Evolutionary conservation across 2,113 vertebrate genomes (phyloP), one percentile per base, ranked within the genome.

Genomic region (Acanthisitta chloris): DNA sequence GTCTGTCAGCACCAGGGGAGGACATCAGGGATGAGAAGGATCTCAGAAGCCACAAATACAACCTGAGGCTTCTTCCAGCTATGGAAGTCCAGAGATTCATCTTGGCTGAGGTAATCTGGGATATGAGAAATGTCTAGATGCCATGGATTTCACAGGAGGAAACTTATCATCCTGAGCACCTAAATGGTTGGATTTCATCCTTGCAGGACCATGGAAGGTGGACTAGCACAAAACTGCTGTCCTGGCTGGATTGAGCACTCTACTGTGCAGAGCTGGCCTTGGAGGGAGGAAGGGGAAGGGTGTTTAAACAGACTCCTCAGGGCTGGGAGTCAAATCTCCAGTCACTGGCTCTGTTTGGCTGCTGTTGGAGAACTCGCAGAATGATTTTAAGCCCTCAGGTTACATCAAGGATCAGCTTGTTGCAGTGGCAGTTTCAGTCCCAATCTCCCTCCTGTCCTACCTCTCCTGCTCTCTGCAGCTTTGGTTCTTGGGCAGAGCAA

Each of bases 1-100:
- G 19, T 13, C 64, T 2, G 0, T 7, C 1, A 18, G 12, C 9
- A 2, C 38, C 1, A 0, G 26, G 23, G 43, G 25, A 81, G 12
- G 25, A 66, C 28, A 38, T 78, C 20, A 10, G 69, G 19, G 8
- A n/a, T 21, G 15, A 55, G 3, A n/a, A n/a, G n/a, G n/a, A n/a
- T n/a, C n/a, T n/a, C n/a, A n/a, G 57, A 74, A 46, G 20, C 7
- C 76, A 45, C 74, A 69, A 31, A 80, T 46, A 51, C 26, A 40
- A 88, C 24, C 70, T 21, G 21, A n/a, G 48, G 14, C 4, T 72
- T 36, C 29, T 43, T 52, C 36, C 77, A 79, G 38, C 16, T 57
- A 2, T 5, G 33, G 20, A 81, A 20, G 4, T 66, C 21, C 21
- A 17, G 57, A 59, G 54, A 5, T 65, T 48, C n/a, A 19, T 1